These are phyloP conservation scores for Thomomys bottae DNA, from an alignment of 2,113 vertebrate species.

Conservation along the genomic window DNA sequence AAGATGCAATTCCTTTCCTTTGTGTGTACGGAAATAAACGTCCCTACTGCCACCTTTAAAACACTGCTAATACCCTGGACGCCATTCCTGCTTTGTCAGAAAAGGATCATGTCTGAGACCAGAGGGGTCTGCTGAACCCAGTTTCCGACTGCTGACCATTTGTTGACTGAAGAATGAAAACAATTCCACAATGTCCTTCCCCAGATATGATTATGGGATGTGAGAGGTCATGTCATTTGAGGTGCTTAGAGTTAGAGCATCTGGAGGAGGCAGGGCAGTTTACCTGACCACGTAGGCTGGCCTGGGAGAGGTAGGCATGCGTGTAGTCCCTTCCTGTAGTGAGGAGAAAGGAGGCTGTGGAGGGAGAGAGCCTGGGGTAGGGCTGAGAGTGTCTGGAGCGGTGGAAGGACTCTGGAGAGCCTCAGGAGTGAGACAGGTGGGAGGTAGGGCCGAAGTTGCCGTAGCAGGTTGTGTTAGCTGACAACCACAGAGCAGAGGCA, in stretches of 20 bases:
- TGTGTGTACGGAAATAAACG: slow-evolving; percentile 46
- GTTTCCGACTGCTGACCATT: slow-evolving; percentile 42
- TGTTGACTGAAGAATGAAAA: slow-evolving; percentile 31
- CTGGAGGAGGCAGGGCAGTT: neutral
- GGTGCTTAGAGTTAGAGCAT: neutral
- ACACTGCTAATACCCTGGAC: neutral
- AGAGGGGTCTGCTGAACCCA: slow-evolving; percentile 28
- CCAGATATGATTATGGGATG: too few species aligned
- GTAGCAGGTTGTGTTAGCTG: rapidly evolving
- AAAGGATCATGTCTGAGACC: neutral
- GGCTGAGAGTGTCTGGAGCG: too few species aligned
- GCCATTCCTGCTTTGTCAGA: neutral
- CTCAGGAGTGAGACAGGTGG: too few species aligned
- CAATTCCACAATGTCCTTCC: neutral
- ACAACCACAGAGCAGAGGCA: neutral
- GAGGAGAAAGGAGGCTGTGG: too few species aligned
- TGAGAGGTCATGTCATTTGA: neutral
- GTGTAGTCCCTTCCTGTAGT: too few species aligned
- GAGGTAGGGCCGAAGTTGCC: too few species aligned
- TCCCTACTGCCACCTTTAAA: slow-evolving; percentile 2
- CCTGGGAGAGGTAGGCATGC: too few species aligned
- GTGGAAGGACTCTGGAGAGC: too few species aligned
- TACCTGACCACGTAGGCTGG: neutral
- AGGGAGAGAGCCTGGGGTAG: too few species aligned
- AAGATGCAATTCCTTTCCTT: slow-evolving; percentile 66